Evolutionary conservation across 2,113 vertebrate species (phyloP).

Genomic region (Rhinichthys klamathensis): DNA sequence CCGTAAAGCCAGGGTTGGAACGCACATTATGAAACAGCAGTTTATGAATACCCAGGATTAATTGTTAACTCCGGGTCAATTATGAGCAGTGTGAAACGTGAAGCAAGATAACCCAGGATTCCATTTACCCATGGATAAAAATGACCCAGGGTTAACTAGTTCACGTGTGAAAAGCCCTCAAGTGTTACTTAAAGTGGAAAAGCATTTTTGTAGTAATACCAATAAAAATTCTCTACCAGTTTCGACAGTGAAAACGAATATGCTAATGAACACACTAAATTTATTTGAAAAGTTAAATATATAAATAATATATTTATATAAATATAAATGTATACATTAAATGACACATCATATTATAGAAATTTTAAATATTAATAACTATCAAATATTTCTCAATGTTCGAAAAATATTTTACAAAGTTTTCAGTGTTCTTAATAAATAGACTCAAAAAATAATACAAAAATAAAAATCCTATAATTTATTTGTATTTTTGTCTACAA

Average conservation of each 20-base stretch:
- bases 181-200: not conserved
- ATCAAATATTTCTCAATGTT: not conserved
- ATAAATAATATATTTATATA: not conserved
- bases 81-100: too few species aligned
- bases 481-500: not conserved
- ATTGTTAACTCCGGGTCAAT: too few species aligned
- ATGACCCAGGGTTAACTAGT: too few species aligned
- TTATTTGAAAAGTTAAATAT: not conserved
- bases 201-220: not conserved
- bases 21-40: too few species aligned
- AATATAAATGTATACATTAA: not conserved
- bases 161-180: too few species aligned
- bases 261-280: not conserved
- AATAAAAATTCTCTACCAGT: not conserved
- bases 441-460: not conserved
- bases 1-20: too few species aligned
- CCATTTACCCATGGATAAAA: too few species aligned
- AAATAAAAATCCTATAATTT: too few species aligned
- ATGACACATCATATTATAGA: too few species aligned
- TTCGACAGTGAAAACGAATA: not conserved
- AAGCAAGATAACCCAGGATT: too few species aligned
- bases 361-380: not conserved
- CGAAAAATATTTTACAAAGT: too few species aligned
- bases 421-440: not conserved
- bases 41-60: too few species aligned